A percentile compares a stretch with the other conserved stretches of the same genome.
phyloP scores from a whole-genome alignment of 2,113 vertebrate genomes.

The Malurus alboscapulatus region DNA sequence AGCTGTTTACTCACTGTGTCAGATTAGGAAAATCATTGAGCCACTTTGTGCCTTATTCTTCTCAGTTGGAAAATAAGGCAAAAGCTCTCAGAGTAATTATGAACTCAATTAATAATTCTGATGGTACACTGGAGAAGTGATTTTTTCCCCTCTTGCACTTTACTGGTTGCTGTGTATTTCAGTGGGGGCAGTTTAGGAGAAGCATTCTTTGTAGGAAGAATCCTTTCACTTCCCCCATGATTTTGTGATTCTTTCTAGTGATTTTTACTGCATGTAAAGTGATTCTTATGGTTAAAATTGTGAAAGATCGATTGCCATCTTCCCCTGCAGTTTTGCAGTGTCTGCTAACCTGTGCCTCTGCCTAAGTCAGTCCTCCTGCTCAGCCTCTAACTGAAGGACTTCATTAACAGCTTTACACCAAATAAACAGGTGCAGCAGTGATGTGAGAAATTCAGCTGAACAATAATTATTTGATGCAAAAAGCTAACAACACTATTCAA shows the following conservation, averaged over 20 bases:
- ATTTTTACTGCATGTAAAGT: not conserved
- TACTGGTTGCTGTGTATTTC: not conserved
- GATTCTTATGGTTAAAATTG: not conserved
- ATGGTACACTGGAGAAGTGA: not conserved
- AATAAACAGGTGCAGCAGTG: not conserved
- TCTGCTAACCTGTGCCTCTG: conserved; percentile 24
- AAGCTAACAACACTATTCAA: not conserved
- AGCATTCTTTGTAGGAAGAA: not conserved
- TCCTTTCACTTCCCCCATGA: not conserved
- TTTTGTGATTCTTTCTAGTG: not conserved
- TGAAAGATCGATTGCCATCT: not conserved
- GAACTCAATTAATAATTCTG: not conserved
- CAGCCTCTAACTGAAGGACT: not conserved
- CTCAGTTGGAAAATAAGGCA: not conserved
- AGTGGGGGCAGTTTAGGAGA: not conserved
- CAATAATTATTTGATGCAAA: conserved; percentile 9
- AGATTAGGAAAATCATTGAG: not conserved
- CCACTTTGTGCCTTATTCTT: conserved; percentile 4
- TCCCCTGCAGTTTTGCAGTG: not conserved
- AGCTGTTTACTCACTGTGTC: not conserved
- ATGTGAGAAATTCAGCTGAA: not conserved
- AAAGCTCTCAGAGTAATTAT: conserved; percentile 12
- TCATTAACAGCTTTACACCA: conserved; percentile 8
- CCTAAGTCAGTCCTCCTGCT: conserved; percentile 42
- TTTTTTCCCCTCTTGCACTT: not conserved